Evolutionary conservation across 2,888 invertebrate genomes (phyloP).

Genomic region (Cheilosia soror): DNA sequence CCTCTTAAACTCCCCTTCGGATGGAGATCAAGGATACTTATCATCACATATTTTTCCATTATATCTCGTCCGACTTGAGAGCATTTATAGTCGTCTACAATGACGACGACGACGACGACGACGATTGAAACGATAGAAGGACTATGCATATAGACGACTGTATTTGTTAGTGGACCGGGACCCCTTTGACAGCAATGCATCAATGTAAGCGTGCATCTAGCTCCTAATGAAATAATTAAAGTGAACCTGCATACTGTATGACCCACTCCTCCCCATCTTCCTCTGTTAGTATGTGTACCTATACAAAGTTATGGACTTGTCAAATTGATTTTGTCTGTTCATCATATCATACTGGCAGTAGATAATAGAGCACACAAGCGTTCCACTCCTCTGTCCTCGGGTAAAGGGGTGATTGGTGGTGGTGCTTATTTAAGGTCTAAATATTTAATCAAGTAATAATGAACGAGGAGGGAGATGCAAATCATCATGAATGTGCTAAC

Average conservation of each 20-base stretch:
- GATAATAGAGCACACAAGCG: slow-evolving; percentile 2
- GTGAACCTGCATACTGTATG: slow-evolving; percentile 19
- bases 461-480: neutral
- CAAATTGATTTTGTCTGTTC: slow-evolving; percentile 36
- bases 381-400: neutral
- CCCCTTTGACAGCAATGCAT: neutral
- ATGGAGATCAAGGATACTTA: slow-evolving; percentile 54
- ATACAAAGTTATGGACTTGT: slow-evolving; percentile 1
- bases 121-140: neutral
- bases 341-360: neutral
- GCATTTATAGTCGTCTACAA: neutral
- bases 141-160: neutral
- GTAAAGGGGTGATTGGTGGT: neutral
- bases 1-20: slow-evolving; percentile 37
- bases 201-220: neutral
- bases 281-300: neutral
- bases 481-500: slow-evolving; percentile 6
- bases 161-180: neutral
- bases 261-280: neutral
- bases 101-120: neutral
- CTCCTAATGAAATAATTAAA: slow-evolving; percentile 43
- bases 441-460: slow-evolving; percentile 61
- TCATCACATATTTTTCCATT: slow-evolving; percentile 37
- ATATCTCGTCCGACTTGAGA: neutral
- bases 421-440: slow-evolving; percentile 44